phyloP scores from a whole-genome alignment of 2,888 invertebrate genomes.

The Drosophila kanekoi region DNA sequence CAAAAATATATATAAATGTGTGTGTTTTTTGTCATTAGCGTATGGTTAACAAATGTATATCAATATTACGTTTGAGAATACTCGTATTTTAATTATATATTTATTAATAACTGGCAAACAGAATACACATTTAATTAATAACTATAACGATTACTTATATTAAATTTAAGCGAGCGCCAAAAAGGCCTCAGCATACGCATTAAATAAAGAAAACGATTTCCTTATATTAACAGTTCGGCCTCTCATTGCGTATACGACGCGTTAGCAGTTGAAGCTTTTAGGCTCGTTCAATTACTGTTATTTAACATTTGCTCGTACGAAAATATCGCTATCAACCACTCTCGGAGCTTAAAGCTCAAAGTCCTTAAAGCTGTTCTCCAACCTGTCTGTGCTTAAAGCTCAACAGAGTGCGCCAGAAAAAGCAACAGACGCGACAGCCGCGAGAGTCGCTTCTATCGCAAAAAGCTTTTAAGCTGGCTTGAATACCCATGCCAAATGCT shows the following conservation, averaged over 20 bases:
- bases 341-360: neutral
- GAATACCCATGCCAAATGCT: no score
- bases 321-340: no score
- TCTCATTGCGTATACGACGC: constrained; percentile 2
- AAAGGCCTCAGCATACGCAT: constrained; percentile 45
- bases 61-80: constrained; percentile 59
- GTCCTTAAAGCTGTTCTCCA: neutral
- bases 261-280: neutral
- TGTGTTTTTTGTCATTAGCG: constrained; percentile 54
- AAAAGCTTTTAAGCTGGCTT: neutral
- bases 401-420: neutral
- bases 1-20: constrained; percentile 21
- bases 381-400: constrained; percentile 7
- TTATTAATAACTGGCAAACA: constrained; percentile 40
- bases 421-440: no score
- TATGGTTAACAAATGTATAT: constrained; percentile 39
- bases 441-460: neutral
- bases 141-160: constrained; percentile 66
- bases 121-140: constrained; percentile 53
- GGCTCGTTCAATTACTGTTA: neutral
- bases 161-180: constrained; percentile 56
- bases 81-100: constrained; percentile 50
- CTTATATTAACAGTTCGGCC: constrained; percentile 55
- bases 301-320: neutral
- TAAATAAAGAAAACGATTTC: constrained; percentile 73